Percentiles rank a stretch among this genome's conserved stretches.
Conservation (phyloP, 2,113 vertebrate genomes). For the Syngnathus typhle region DNA sequence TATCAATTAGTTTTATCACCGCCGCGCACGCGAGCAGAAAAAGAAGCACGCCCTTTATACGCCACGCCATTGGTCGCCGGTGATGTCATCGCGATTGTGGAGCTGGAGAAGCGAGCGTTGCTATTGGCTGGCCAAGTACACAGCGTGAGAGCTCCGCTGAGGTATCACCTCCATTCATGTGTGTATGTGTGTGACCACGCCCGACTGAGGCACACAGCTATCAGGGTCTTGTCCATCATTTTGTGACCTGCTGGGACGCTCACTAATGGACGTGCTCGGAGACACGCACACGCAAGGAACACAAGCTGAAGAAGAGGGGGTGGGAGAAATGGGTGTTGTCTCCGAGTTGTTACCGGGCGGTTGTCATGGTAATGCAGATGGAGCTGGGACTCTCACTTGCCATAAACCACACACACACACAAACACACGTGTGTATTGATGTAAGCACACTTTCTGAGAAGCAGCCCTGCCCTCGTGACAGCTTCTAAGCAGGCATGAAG, state of each 20-base stretch:
- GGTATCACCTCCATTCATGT: constrained; percentile 83
- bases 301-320: constrained; percentile 32
- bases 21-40: constrained; percentile 22
- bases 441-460: constrained; percentile 33
- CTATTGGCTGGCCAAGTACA: constrained; percentile 78
- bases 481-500: constrained; percentile 28
- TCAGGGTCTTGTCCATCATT: constrained; percentile 49
- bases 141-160: constrained; percentile 76
- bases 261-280: constrained; percentile 37
- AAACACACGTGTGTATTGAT: constrained; percentile 1
- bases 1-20: constrained; percentile 50
- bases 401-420: constrained; percentile 16
- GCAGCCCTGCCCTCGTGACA: constrained; percentile 23
- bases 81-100: constrained; percentile 90
- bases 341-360: constrained; percentile 63
- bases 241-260: constrained; percentile 50
- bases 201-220: constrained; percentile 35
- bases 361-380: constrained; percentile 71
- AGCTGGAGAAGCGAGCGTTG: constrained; percentile 63
- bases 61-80: constrained; percentile 82
- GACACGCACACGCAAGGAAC: constrained; percentile 24
- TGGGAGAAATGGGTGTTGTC: constrained; percentile 66
- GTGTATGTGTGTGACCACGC: constrained; percentile 34
- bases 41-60: constrained; percentile 75
- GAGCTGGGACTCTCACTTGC: constrained; percentile 45